These are phyloP conservation scores for Drosophila sulfurigaster DNA, from an alignment of 1,140 invertebrate genomes.

Conservation along the genomic window DNA sequence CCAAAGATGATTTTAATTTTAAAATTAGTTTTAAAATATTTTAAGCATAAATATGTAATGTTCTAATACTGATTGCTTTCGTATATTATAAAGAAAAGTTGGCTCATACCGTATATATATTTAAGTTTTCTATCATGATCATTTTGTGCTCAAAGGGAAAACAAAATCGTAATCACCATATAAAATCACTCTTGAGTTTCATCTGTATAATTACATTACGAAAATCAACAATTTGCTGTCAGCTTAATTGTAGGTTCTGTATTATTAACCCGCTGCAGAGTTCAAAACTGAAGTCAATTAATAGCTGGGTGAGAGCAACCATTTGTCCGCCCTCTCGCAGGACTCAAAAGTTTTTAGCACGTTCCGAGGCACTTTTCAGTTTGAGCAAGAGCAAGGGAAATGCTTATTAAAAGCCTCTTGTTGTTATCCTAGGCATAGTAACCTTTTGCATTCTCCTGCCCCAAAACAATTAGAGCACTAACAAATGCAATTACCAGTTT, in stretches of 20 bases:
- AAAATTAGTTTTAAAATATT: too few relatives aligned
- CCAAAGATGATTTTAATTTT: too few relatives aligned
- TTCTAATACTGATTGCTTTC: too few relatives aligned
- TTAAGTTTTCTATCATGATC: too few relatives aligned
- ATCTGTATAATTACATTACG: constrained; percentile 18
- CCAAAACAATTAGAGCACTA: constrained; percentile 80
- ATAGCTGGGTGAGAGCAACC: constrained; percentile 19
- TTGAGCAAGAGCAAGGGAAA: constrained; percentile 14
- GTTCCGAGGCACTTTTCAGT: constrained; percentile 52
- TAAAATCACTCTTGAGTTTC: not conserved
- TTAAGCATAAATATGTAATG: too few relatives aligned
- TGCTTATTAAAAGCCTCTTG: constrained; percentile 80
- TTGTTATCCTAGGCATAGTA: constrained; percentile 75
- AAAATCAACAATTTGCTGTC: constrained; percentile 3
- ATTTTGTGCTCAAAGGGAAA: not conserved
- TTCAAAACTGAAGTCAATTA: constrained; percentile 14
- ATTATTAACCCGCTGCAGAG: not conserved
- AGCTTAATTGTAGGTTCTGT: constrained; percentile 45
- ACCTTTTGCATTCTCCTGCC: constrained; percentile 56
- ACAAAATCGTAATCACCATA: not conserved
- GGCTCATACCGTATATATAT: too few relatives aligned
- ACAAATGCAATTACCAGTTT: constrained; percentile 79
- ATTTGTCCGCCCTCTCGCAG: constrained; percentile 20
- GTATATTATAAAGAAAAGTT: too few relatives aligned
- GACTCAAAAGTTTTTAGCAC: constrained; percentile 31